Percentiles rank a stretch among this genome's conserved stretches.
These are phyloP conservation scores for Melikaiella ostensackeni DNA, from an alignment of 2,888 invertebrate species.

Conservation along the genomic window DNA sequence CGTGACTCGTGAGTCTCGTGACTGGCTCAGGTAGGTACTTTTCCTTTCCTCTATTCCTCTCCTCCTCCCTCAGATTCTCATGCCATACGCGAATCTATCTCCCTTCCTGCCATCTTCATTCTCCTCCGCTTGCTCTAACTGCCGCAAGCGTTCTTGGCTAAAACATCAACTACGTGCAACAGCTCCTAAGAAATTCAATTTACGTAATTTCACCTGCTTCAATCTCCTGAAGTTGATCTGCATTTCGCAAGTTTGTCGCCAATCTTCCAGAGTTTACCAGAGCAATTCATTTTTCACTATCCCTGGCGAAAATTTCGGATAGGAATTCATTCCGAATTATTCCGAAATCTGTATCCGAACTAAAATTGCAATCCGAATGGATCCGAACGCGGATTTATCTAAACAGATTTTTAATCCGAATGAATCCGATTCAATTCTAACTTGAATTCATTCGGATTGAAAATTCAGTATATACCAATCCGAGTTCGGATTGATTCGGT, in stretches of 20 bases:
- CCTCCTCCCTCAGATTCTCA: constrained; percentile 22
- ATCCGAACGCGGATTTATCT: too few relatives aligned
- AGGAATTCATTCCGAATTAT: too few relatives aligned
- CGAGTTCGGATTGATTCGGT: too few relatives aligned
- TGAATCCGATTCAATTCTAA: too few relatives aligned
- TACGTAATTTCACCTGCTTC: neutral
- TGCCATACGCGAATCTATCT: constrained; percentile 25
- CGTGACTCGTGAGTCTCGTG: constrained; percentile 47
- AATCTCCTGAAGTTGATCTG: neutral
- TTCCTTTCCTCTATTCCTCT: constrained; percentile 26
- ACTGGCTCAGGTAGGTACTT: constrained; percentile 40
- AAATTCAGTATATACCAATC: too few relatives aligned
- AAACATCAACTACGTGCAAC: neutral
- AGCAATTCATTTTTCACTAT: too few relatives aligned
- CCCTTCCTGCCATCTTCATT: constrained; percentile 25
- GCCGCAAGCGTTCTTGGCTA: constrained; percentile 23
- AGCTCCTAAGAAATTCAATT: constrained; percentile 33
- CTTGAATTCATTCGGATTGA: too few relatives aligned
- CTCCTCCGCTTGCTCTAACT: constrained; percentile 21
- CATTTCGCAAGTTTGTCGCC: neutral
- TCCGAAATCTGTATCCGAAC: too few relatives aligned
- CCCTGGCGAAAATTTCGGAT: too few relatives aligned
- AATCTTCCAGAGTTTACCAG: neutral
- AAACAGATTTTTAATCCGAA: too few relatives aligned
- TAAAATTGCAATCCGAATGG: too few relatives aligned